These are phyloP conservation scores for Acanthosoma haemorrhoidale DNA, from an alignment of 2,888 invertebrate genomes.

Conservation along the genomic window DNA sequence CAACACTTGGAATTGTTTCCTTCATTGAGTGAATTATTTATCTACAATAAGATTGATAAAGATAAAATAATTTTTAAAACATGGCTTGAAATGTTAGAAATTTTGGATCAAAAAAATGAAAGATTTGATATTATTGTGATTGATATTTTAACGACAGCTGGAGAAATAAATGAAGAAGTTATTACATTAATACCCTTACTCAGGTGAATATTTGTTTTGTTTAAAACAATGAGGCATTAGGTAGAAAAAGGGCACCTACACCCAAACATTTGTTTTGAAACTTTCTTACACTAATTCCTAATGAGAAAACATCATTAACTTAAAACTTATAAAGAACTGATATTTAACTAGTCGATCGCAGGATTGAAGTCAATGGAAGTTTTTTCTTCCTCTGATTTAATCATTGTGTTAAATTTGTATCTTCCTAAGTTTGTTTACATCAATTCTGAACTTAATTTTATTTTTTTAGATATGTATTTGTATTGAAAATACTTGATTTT, in stretches of 20 bases:
- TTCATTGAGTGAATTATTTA: not conserved
- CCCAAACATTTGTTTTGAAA: no score
- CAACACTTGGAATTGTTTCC: not conserved
- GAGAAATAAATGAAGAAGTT: constrained; percentile 52
- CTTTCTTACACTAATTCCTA: not conserved
- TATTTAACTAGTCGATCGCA: no score
- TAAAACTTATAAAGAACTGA: no score
- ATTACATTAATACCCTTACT: constrained; percentile 44
- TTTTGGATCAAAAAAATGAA: not conserved
- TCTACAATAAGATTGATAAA: not conserved
- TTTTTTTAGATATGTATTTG: no score
- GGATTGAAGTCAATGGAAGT: no score
- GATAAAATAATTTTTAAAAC: not conserved
- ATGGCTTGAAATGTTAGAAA: not conserved
- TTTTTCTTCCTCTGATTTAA: no score
- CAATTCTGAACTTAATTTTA: no score
- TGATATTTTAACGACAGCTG: constrained; percentile 54
- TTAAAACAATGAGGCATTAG: not conserved
- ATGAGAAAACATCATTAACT: not conserved
- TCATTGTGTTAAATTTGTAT: no score
- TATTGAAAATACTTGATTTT: no score
- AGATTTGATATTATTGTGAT: constrained; percentile 54
- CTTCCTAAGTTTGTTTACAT: no score
- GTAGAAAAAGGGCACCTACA: no score
- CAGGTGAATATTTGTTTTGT: constrained; percentile 30